Percentiles rank a stretch among this genome's conserved stretches.
Evolutionary conservation across 2,797 vertebrate species (phyloP).

Genomic region (Acanthopagrus latus): DNA sequence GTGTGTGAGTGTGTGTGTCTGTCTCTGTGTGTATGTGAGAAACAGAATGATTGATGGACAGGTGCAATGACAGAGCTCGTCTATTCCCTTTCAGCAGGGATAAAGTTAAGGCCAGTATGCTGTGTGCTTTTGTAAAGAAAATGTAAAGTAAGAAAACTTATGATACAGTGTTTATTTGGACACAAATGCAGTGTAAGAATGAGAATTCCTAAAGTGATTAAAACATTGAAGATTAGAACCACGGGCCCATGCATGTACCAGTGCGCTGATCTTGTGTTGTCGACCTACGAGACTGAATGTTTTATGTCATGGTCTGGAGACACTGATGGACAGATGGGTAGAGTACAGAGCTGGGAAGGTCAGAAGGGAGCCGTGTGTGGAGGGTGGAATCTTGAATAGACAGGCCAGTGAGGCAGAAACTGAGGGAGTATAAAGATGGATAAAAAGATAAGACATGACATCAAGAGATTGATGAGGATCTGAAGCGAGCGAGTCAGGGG

Average conservation of each 20-base stretch:
- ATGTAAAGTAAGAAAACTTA: not conserved
- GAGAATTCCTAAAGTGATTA: not conserved
- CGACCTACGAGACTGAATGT: conserved; percentile 7
- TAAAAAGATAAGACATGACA: conserved; percentile 1
- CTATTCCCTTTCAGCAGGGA: not conserved
- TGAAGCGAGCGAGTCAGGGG: not conserved
- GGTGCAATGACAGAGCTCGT: conserved; percentile 9
- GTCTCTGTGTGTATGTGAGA: conserved; percentile 5
- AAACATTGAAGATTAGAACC: not conserved
- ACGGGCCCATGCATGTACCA: not conserved
- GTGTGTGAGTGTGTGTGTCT: conserved; percentile 8
- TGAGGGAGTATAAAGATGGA: not conserved
- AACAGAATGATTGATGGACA: not conserved
- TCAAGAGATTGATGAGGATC: not conserved
- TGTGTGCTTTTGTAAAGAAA: not conserved
- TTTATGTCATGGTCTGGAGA: not conserved
- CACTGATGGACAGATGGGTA: not conserved
- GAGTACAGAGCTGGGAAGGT: not conserved
- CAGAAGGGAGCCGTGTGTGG: not conserved
- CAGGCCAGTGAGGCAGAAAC: not conserved
- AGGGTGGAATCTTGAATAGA: not conserved
- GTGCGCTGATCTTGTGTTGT: not conserved
- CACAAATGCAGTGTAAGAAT: not conserved
- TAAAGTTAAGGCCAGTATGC: not conserved
- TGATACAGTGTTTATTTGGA: not conserved